Base-by-base conservation (phyloP, 1,140 invertebrate genomes). In the Ericerus pela region DNA sequence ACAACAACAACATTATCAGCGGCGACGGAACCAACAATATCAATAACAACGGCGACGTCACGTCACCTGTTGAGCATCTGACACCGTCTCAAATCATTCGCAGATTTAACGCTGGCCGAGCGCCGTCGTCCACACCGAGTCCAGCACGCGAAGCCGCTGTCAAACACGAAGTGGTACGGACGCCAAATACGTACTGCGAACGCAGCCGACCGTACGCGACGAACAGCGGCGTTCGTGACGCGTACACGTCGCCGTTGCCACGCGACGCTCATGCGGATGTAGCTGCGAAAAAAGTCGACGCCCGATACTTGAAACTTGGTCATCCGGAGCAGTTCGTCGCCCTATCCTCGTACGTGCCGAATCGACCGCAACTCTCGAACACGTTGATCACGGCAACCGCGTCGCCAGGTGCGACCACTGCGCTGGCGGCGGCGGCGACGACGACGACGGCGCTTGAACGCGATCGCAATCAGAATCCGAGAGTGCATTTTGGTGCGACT, bases 21-120 rank as follows among this genome's bases (percentile, higher is more conserved):
- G n/a, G n/a, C n/a, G n/a, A n/a, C n/a, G n/a, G n/a, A n/a, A n/a
- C n/a, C n/a, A n/a, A n/a, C n/a, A 47, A 47, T 14, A 24, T 18
- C 20, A 24, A 47, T 24, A 2, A 4, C 26, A 24, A 47, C 18
- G 16, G 26, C 20, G 41, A 47, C 12, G 10, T 4, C 3, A 16
- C 22, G 10, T 18, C 8, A 47, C 4, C 4, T 6, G 20, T 18
- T 3, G 41, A 47, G 14, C 8, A 5, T 22, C 26, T 47, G 26
- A 47, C 22, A 47, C 41, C 41, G 22, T 47, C 41, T 3, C 20
- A 47, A 24, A 47, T 47, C 10, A 47, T 47, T 22, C 41, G 41
- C 14, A 47, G 26, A 47, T 47, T 47, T 2, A 10, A 47, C 14
- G 22, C 41, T 38, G 8, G 3, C 22, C 18, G 20, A 6, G 14